Evolutionary conservation across 2,888 invertebrate species (phyloP).

Genomic region (Dicycla oo): DNA sequence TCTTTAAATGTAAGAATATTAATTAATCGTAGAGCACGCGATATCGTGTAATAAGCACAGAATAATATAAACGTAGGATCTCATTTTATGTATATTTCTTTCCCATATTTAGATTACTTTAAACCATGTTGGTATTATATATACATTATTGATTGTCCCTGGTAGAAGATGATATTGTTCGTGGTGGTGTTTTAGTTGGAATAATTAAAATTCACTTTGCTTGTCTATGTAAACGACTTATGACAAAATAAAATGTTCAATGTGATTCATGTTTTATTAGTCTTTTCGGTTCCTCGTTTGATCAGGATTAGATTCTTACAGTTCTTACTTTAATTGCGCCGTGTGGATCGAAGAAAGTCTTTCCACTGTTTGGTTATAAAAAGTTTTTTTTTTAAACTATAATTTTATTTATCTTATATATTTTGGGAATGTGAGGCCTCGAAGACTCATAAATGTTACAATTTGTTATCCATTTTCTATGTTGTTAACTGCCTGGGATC

Average conservation of each 20-base stretch:
- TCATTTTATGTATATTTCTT: slow-evolving; percentile 27
- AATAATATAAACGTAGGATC: slow-evolving; percentile 31
- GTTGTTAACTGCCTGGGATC: no score
- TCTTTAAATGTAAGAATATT: slow-evolving; percentile 43
- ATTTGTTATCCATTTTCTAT: no score
- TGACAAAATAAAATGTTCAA: slow-evolving; percentile 49
- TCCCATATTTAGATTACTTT: slow-evolving; percentile 9
- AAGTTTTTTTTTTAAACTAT: not conserved
- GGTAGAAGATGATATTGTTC: not conserved
- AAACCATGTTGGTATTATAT: slow-evolving; percentile 2
- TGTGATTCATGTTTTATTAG: slow-evolving; percentile 49
- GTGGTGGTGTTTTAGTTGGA: slow-evolving; percentile 17
- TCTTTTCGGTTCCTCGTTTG: not conserved
- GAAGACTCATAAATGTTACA: no score
- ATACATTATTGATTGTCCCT: not conserved
- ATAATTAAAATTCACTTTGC: slow-evolving; percentile 39
- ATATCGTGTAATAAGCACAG: slow-evolving; percentile 53
- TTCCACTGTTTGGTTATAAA: not conserved
- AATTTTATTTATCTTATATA: no score
- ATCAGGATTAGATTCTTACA: not conserved
- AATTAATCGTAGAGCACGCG: slow-evolving; percentile 49
- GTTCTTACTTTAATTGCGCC: not conserved
- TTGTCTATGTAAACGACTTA: slow-evolving; percentile 49
- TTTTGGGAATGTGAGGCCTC: no score
- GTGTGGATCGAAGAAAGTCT: not conserved